Base-by-base conservation (phyloP, 2,888 invertebrate genomes). In the Tenthredo scrophulariae region DNA sequence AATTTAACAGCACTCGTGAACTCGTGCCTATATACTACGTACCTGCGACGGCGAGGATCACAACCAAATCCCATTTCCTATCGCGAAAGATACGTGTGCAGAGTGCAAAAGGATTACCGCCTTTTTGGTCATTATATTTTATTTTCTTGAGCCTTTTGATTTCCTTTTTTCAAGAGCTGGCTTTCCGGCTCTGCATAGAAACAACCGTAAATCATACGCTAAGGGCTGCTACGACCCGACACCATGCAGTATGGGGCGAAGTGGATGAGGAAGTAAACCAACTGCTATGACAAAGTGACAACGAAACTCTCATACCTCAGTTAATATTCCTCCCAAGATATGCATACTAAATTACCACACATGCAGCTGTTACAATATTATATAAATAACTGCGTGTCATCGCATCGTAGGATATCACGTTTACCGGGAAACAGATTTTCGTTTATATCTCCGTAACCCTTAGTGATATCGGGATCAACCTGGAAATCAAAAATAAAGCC, bases 271-370 rank as follows among this genome's bases (percentile, higher is more conserved):
- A 67, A 67, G 29, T 33, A 33, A 33, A 29, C 33, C 29, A 67
- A 67, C 67, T 67, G 67, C 67, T 62, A 67, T 67, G 67, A 67
- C 67, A 33, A 67, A 67, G 67, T 67, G 67, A 67, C 67, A 67
- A 33, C 33, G 29, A 67, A 67, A 67, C 67, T 67, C 26, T 22
- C 26, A 13, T 62, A 29, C 22, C 62, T 29, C 22, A 10, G 62
- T 26, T 62, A 62, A 22, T 62, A 26, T 29, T 62, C 13, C 62
- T 22, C 3, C 26, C 13, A 29, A 62, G 62, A 62, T 62, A 62
- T 62, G 62, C 26, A 62, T 62, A 62, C 62, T 29, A 26, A 62
- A 26, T 26, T 22, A 22, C 26, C 26, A 26, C 62, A 62, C 62
- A 10, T 22, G 62, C 62, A 62, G 10, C 26, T 22, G 62, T 62